Conservation (phyloP, 2,888 invertebrate species). For the Eumacrocentrus americanus region DNA sequence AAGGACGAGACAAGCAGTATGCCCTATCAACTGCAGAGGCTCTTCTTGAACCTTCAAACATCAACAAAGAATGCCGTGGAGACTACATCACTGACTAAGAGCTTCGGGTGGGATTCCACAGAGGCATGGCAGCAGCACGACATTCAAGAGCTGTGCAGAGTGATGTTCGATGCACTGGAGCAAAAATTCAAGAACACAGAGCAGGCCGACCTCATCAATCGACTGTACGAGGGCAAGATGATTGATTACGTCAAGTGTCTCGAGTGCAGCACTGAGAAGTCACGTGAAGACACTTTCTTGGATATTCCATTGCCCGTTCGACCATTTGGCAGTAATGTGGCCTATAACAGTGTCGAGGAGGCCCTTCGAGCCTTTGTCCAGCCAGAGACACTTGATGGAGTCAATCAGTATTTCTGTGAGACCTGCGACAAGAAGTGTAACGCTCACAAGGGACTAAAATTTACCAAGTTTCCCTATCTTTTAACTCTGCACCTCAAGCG, state of each 20-base stretch:
- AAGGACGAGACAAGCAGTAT: slow-evolving; percentile 76
- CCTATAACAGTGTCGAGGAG: slow-evolving; percentile 83
- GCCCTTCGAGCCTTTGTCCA: slow-evolving; percentile 83
- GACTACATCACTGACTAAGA: slow-evolving; percentile 84
- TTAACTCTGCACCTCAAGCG: slow-evolving; percentile 86
- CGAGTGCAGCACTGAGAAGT: slow-evolving; percentile 83
- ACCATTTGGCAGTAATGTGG: slow-evolving; percentile 77
- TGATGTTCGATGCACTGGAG: slow-evolving; percentile 90
- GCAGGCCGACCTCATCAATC: slow-evolving; percentile 81
- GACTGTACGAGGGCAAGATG: slow-evolving; percentile 80
- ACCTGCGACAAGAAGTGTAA: slow-evolving; percentile 85
- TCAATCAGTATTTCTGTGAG: slow-evolving; percentile 88
- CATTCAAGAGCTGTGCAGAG: slow-evolving; percentile 86
- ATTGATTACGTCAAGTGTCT: slow-evolving; percentile 89
- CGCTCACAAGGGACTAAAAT: slow-evolving; percentile 88
- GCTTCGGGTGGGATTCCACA: slow-evolving; percentile 89
- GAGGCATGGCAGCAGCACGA: slow-evolving; percentile 94
- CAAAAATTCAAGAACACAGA: slow-evolving; percentile 82
- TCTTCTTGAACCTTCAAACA: slow-evolving; percentile 83
- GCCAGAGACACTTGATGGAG: slow-evolving; percentile 81
- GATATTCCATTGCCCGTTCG: slow-evolving; percentile 87
- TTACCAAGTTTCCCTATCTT: slow-evolving; percentile 84
- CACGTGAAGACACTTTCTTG: slow-evolving; percentile 80
- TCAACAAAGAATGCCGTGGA: slow-evolving; percentile 80
- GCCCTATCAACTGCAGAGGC: slow-evolving; percentile 83